Evolutionary conservation across 2,113 vertebrate species (phyloP).

Genomic region (Brachypteracias leptosomus): DNA sequence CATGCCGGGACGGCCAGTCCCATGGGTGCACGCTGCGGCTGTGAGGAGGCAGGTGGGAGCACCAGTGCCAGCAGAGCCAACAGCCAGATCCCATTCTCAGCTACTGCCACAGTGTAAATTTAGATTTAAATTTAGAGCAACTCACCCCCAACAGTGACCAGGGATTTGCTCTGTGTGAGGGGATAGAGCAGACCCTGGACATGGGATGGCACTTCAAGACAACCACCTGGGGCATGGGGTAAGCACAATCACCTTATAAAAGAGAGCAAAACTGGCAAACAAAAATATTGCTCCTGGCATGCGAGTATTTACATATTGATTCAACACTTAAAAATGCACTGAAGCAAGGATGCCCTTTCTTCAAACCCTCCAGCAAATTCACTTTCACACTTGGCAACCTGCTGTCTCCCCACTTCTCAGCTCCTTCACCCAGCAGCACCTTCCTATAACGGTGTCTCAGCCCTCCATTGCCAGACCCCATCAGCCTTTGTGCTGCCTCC

Average conservation of each 20-base stretch:
- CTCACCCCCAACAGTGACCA: background rate
- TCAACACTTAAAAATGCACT: background rate
- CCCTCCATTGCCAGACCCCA: background rate
- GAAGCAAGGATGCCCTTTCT: background rate
- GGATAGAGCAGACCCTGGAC: background rate
- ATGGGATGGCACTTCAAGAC: background rate
- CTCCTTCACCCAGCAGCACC: background rate
- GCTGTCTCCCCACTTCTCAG: background rate
- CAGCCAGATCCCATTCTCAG: background rate
- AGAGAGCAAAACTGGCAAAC: background rate
- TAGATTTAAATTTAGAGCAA: background rate
- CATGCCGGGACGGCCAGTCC: background rate
- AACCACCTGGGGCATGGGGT: background rate
- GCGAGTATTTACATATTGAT: constrained; percentile 16
- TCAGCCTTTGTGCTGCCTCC: background rate
- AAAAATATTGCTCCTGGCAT: constrained; percentile 1
- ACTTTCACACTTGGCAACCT: background rate
- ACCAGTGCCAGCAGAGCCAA: background rate
- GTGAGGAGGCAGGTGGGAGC: background rate
- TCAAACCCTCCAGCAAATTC: constrained; percentile 19
- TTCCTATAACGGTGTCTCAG: background rate
- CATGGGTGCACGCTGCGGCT: rapidly evolving
- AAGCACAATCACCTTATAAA: background rate
- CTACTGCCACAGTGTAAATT: background rate
- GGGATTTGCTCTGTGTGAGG: background rate